These are phyloP conservation scores for Rhyacophila evoluta DNA, from an alignment of 2,888 invertebrate genomes.

Conservation along the genomic window DNA sequence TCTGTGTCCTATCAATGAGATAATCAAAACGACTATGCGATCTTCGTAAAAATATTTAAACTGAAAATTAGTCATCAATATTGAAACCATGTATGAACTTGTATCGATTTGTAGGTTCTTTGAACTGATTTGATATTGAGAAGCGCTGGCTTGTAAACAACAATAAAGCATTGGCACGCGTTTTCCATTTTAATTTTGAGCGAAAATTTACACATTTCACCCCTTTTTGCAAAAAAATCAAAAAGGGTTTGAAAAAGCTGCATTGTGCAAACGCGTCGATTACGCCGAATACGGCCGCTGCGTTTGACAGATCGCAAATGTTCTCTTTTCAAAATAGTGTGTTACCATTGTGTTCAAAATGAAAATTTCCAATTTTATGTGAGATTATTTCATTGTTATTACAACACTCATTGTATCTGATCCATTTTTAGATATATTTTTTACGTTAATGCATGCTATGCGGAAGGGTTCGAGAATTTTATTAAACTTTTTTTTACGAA, in stretches of 20 bases:
- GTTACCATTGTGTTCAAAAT: conserved; percentile 40
- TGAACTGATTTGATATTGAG: too few relatives aligned
- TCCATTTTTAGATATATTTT: conserved; percentile 23
- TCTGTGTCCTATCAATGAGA: too few relatives aligned
- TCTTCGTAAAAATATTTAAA: too few relatives aligned
- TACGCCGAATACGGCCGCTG: conserved; percentile 39
- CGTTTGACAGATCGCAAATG: conserved; percentile 37
- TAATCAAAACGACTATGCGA: too few relatives aligned
- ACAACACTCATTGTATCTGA: conserved; percentile 14
- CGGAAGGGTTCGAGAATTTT: not conserved
- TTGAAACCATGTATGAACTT: too few relatives aligned
- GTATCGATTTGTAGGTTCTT: too few relatives aligned
- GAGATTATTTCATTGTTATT: conserved; percentile 35
- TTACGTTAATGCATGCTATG: not conserved
- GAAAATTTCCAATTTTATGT: conserved; percentile 54
- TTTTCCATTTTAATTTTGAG: conserved; percentile 27
- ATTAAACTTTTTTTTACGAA: not conserved
- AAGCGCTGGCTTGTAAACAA: not conserved
- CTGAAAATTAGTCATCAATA: too few relatives aligned
- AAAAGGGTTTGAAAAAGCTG: conserved; percentile 37
- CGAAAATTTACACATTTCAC: conserved; percentile 50
- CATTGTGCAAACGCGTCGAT: conserved; percentile 36
- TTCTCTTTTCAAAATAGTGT: conserved; percentile 32
- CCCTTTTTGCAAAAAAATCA: conserved; percentile 43
- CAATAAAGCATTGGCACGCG: conserved; percentile 30